Evolutionary conservation across 2,113 vertebrate genomes (phyloP), one percentile per base, ranked within the genome.

Genomic region (Chaetodon trifascialis): DNA sequence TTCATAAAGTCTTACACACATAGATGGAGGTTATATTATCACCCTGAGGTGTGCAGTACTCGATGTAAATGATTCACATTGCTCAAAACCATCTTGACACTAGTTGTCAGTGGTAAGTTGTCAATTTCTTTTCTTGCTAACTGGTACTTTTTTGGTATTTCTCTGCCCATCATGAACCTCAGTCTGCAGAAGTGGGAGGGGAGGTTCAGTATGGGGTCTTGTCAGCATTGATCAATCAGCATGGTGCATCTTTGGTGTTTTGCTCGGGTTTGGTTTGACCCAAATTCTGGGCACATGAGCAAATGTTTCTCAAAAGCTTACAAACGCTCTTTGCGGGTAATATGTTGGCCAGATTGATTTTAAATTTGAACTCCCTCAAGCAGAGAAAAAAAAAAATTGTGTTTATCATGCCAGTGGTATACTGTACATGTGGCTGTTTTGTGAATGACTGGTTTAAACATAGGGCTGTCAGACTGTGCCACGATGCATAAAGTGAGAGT

Each of bases 201-300:
- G 6, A 58, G 59, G 4, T 69, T 65, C 40, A 56, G 42, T 54
- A 54, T n/a, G 38, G 17, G 30, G n/a, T 68, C 56, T 71, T 71
- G 51, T 49, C 63, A 47, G 7, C 54, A 76, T 70, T 54, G 54
- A 86, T 70, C 42, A 63, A 59, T n/a, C 56, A 74, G 63, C 63
- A 64, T 38, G 64, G 16, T 46, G 63, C 49, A n/a, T 55, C 23
- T 63, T 56, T 25, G 63, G n/a, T 58, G 42, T 75, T 79, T 58
- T 51, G 7, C 49, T 64, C 16, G 1, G 15, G 38, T 85, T 64
- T 76, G 40, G 19, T 51, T 38, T 1, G 19, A 79, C 52, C 19
- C 25, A 34, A 65, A 58, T 65, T 70, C 49, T 36, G 19, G 10
- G 11, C 40, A 63, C 3, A 56, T 40, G 47, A 63, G 69, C 54